Conservation (phyloP, 2,888 invertebrate species). For the Troides oblongomaculatus region DNA sequence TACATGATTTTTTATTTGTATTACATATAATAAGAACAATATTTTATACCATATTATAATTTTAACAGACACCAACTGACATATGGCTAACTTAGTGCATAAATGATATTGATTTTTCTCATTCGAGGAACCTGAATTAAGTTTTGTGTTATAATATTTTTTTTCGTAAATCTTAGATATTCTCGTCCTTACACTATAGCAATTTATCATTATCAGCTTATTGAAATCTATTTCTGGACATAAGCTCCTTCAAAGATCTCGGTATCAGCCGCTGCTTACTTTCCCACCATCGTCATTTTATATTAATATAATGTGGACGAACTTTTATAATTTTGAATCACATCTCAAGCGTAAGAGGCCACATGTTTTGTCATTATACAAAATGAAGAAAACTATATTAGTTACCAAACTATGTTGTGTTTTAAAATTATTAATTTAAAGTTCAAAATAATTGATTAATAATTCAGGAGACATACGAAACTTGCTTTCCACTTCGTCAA, state of each 20-base stretch:
- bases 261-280: too few relatives aligned
- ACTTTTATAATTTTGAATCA: not conserved
- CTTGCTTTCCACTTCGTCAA: constrained; percentile 67
- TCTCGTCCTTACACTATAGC: too few relatives aligned
- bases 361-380: constrained; percentile 16
- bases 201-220: too few relatives aligned
- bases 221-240: too few relatives aligned
- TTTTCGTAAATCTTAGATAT: too few relatives aligned
- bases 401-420: not conserved
- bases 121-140: too few relatives aligned
- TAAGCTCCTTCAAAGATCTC: too few relatives aligned
- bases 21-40: not conserved
- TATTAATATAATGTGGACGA: not conserved
- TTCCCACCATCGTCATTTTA: too few relatives aligned
- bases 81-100: too few relatives aligned
- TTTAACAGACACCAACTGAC: too few relatives aligned
- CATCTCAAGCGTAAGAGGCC: constrained; percentile 3
- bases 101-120: too few relatives aligned
- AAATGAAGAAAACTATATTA: constrained; percentile 1
- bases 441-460: constrained; percentile 36
- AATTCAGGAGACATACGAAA: constrained; percentile 67
- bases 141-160: too few relatives aligned
- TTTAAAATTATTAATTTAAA: constrained; percentile 36
- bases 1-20: not conserved
- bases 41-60: not conserved